These are phyloP conservation scores for Desmophyllum pertusum DNA, from an alignment of 92 coral and sea anemone species.

Conservation along the genomic window DNA sequence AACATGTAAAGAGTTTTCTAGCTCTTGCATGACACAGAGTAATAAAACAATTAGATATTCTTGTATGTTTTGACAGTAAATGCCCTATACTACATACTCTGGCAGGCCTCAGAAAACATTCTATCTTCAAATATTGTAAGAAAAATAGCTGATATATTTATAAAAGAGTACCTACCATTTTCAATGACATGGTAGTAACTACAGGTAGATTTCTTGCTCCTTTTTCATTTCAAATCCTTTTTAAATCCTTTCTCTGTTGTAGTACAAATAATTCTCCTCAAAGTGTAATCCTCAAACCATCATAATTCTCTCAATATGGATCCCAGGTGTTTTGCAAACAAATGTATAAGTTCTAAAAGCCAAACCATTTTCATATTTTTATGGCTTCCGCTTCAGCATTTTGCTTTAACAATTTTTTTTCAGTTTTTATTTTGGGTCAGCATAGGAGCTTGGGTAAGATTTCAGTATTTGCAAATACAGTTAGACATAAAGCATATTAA, in stretches of 20 bases:
- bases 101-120: neutral
- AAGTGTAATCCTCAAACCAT: neutral
- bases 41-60: neutral
- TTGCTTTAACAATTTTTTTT: neutral
- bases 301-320: neutral
- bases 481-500: conserved; percentile 50
- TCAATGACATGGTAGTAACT: conserved; percentile 9
- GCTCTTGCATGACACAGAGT: neutral
- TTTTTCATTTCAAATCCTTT: neutral
- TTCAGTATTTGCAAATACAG: conserved; percentile 46
- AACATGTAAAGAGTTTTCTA: neutral
- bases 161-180: conserved; percentile 13
- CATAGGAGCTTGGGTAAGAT: neutral
- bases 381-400: neutral
- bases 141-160: neutral
- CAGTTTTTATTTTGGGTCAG: conserved; percentile 1
- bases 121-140: neutral
- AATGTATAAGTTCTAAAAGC: neutral
- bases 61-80: neutral
- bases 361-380: neutral
- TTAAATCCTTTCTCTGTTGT: neutral
- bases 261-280: neutral
- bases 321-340: neutral
- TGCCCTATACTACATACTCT: neutral
- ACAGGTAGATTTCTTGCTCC: neutral